Base-by-base conservation (phyloP, 2,113 vertebrate species). In the Sardina pilchardus region DNA sequence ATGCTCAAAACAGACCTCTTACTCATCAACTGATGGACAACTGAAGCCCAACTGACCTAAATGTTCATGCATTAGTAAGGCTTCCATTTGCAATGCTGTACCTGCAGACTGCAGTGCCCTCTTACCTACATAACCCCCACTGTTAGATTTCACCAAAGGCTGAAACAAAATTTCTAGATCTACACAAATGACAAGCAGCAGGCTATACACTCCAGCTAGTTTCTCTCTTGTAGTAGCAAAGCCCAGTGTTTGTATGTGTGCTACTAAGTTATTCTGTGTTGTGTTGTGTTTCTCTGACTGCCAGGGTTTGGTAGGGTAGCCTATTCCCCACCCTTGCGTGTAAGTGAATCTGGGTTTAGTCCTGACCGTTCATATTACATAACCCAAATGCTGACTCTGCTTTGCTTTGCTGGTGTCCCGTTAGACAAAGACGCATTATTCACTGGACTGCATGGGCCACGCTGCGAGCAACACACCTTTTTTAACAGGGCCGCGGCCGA, bases 321-420 rank as follows among this genome's bases (percentile, higher is more conserved):
- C 39, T 42, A 36, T 36, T 78, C 30, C 36, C 71, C 30, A 78
- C 71, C 71, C 71, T 36, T 78, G 71, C 26, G 5, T 17, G 71
- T 78, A 78, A 78, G 71, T 39, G 12, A 78, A 78, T 80, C 48
- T 56, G 81, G 10, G 53, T 48, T 83, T 2, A 19, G n/a, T 56
- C 48, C 2, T 48, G 24, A 50, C 19, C 67, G 42, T 81, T 63
- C 30, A 81, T 44, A 81, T 81, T 85, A 80, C 36, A 84, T 85
- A 83, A 87, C 53, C 43, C 81, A 43, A 85, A 82, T 85, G 50
- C 48, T 30, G 81, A 44, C 10, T 19, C 6, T 21, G 53, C 14
- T 67, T 24, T 85, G 59, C 34, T 53, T 24, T 85, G 59, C 34
- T 53, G 81, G 78, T 47, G 63, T 30, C 71, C 56, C 50, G 43